Conservation (phyloP, 2,888 invertebrate genomes). For the Artemia sinica region DNA sequence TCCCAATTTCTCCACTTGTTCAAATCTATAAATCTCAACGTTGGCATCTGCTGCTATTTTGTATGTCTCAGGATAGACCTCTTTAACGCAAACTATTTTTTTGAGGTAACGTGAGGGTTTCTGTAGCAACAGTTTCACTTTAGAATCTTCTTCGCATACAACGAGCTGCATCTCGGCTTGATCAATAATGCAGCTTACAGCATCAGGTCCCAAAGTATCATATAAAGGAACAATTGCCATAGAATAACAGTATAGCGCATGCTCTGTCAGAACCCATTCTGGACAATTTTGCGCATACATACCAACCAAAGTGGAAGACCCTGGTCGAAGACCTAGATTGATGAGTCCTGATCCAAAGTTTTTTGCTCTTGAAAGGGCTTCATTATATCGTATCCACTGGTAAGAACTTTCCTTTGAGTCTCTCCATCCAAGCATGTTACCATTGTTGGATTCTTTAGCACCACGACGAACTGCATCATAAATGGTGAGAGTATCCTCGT, state of each 20-base stretch:
- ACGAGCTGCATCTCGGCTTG: constrained; percentile 81
- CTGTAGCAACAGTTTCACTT: constrained; percentile 67
- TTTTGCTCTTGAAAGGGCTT: constrained; percentile 66
- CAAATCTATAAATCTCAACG: constrained; percentile 60
- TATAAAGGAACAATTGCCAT: constrained; percentile 89
- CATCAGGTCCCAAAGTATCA: constrained; percentile 89
- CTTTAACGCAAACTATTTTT: constrained; percentile 62
- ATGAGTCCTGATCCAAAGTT: constrained; percentile 82
- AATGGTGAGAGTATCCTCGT: constrained; percentile 70
- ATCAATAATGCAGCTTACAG: constrained; percentile 86
- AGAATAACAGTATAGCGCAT: constrained; percentile 79
- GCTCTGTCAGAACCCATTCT: constrained; percentile 90
- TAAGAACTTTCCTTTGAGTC: constrained; percentile 68
- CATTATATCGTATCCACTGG: constrained; percentile 81
- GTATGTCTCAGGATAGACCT: constrained; percentile 55
- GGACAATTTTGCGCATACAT: constrained; percentile 90
- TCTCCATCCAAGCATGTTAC: constrained; percentile 77
- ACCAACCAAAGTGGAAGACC: constrained; percentile 61
- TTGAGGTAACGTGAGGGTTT: constrained; percentile 62
- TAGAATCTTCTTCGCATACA: constrained; percentile 73
- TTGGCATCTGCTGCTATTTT: constrained; percentile 64
- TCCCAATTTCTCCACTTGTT: constrained; percentile 66
- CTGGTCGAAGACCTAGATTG: constrained; percentile 53
- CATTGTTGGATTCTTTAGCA: constrained; percentile 80
- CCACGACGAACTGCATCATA: constrained; percentile 81